Evolutionary conservation across 2,888 invertebrate genomes (phyloP).

Genomic region (Erebia palarica): DNA sequence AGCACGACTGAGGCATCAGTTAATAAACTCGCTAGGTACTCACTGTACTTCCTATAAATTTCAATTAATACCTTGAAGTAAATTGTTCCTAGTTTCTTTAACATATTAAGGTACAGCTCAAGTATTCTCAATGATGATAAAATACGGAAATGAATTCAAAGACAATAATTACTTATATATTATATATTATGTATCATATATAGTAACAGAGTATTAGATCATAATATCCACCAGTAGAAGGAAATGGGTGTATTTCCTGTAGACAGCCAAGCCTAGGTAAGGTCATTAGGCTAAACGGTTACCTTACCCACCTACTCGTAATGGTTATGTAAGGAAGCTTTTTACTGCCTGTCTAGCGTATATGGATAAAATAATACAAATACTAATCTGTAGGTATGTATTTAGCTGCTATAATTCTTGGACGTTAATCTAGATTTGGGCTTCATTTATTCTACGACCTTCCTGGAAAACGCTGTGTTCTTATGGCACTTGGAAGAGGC

Average conservation of each 20-base stretch:
- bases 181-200: neutral
- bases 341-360: neutral
- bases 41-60: constrained; percentile 5
- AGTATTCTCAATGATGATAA: constrained; percentile 1
- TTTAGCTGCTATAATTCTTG: no score
- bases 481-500: no score
- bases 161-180: constrained; percentile 14
- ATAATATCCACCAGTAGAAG: constrained; percentile 8
- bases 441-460: no score
- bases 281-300: constrained; percentile 11
- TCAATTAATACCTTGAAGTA: constrained; percentile 18
- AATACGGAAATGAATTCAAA: constrained; percentile 30
- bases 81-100: constrained; percentile 16
- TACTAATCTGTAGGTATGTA: neutral
- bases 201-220: neutral
- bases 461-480: no score
- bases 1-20: neutral
- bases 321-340: neutral
- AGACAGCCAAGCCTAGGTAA: neutral
- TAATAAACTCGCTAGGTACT: neutral
- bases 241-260: constrained; percentile 15
- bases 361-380: neutral
- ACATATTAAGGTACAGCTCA: constrained; percentile 4
- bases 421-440: no score
- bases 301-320: neutral